Base-by-base conservation (phyloP, 53 echinoderm and acorn worm species). In the Temnopleurus reevesii region DNA sequence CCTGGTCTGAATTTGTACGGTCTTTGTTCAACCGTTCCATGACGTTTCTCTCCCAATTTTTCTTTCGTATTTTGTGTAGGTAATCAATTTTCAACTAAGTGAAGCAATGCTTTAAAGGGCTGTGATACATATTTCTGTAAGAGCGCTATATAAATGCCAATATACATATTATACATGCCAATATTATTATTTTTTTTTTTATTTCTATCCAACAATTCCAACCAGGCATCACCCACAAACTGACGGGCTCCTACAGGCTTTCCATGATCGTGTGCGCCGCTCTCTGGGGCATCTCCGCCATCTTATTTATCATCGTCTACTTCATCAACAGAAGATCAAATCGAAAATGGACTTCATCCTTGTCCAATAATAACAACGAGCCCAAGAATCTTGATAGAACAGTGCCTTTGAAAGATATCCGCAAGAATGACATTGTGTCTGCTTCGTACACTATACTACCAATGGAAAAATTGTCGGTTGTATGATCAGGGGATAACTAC, bases 151-250 rank as follows among this genome's bases (percentile, higher is more conserved):
- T n/a, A n/a, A n/a, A n/a, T n/a, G n/a, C n/a, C n/a, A n/a, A n/a
- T n/a, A n/a, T n/a, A n/a, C n/a, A n/a, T n/a, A n/a, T n/a, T n/a
- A n/a, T n/a, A n/a, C n/a, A n/a, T n/a, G n/a, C n/a, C n/a, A n/a
- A n/a, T n/a, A n/a, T n/a, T n/a, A n/a, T n/a, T n/a, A n/a, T n/a
- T n/a, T n/a, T n/a, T n/a, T n/a, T n/a, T n/a, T n/a, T n/a, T n/a
- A n/a, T n/a, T n/a, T n/a, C n/a, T n/a, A n/a, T n/a, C n/a, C n/a
- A n/a, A n/a, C n/a, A n/a, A n/a, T n/a, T n/a, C n/a, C n/a, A n/a
- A n/a, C 9, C 71, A 87, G 88, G 66, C n/a, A 49, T 87, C 53
- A 87, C 88, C 8, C 88, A 87, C 46, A n/a, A 47, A 5, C 36
- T 87, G 9, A 46, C 88, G 5, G 71, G 71, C 15, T 87, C 88